Base-by-base conservation (phyloP, 2,888 invertebrate genomes). In the Calameuta idolon region DNA sequence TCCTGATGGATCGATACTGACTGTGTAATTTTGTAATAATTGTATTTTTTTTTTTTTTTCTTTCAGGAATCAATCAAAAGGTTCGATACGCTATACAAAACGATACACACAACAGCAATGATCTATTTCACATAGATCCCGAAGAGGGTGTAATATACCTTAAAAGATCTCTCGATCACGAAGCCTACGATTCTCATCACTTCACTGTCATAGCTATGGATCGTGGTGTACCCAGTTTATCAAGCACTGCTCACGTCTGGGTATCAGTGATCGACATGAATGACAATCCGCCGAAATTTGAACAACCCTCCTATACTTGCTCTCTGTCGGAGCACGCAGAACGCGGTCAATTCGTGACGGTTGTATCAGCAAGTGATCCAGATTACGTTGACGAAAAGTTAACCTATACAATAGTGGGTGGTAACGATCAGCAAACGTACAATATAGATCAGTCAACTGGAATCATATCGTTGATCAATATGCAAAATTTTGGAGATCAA, bases 201-300 rank as follows among this genome's bases (percentile, higher is more conserved):
- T 95, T 98, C 88, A 93, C 96, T 75, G 94, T 98, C 11, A 93
- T 95, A 75, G 98, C 97, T 3, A 93, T 94, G 31, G 98, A 98
- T 92, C 94, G 94, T 81, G 98, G 98, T 15, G 94, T 95, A n/a
- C 98, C 98, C 15, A 94, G 95, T 82, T 93, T 97, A 30, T 95
- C 94, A 80, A 95, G 96, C 82, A 96, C 96, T 3, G 96, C 97
- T 15, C 96, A 97, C 88, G 95, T 98, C 30, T 96, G 97, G 94
- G 93, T 98, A 55, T 94, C 94, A 94, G 97, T 98, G 80, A 93
- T 95, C 82, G 98, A 98, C 92, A 95, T 97, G 92, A 98, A 98
- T 92, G 98, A 98, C 92, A 97, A 96, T 90, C 94, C 97, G 75
- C 98, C 98, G 34, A 94, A 94, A 88, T 96, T 98, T 92, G 96